A percentile compares a stretch with the other conserved stretches of the same genome.
Conservation (phyloP, 2,113 vertebrate genomes). For the Peromyscus maniculatus region DNA sequence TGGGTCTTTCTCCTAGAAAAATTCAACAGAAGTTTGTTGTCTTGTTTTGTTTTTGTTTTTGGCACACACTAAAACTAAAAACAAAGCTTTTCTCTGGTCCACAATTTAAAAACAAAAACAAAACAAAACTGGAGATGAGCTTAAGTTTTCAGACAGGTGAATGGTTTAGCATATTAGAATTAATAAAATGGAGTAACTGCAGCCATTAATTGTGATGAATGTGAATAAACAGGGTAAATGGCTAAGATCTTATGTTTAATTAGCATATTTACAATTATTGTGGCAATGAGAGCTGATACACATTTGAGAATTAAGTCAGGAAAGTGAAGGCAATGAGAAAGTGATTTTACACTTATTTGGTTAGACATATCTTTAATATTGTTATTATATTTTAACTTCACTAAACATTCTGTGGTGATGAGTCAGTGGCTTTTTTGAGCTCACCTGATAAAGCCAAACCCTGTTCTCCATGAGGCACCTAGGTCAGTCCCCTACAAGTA, state of each 20-base stretch:
- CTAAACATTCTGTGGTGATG: not conserved
- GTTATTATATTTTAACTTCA: conserved; percentile 28
- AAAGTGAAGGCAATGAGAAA: conserved; percentile 12
- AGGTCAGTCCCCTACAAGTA: not conserved
- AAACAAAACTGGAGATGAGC: not conserved
- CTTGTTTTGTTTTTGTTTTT: not conserved
- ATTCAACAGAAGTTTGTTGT: not conserved
- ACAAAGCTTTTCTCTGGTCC: not conserved
- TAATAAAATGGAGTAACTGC: not conserved
- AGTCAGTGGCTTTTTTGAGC: not conserved
- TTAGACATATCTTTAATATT: conserved; percentile 20
- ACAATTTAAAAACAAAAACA: not conserved
- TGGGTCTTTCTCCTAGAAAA: not conserved
- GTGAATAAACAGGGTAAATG: not conserved
- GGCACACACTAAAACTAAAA: not conserved
- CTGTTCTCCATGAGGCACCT: not conserved
- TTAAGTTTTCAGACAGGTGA: conserved; percentile 31
- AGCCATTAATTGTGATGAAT: not conserved
- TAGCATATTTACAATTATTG: not conserved
- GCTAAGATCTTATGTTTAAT: conserved; percentile 23
- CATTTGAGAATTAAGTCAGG: conserved; percentile 22
- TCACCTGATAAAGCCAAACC: not conserved
- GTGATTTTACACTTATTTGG: conserved; percentile 7
- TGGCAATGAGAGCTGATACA: not conserved
- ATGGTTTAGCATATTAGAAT: not conserved